These are phyloP conservation scores for Taeniopygia guttata DNA, from an alignment of 2,797 vertebrate species.

Conservation along the genomic window DNA sequence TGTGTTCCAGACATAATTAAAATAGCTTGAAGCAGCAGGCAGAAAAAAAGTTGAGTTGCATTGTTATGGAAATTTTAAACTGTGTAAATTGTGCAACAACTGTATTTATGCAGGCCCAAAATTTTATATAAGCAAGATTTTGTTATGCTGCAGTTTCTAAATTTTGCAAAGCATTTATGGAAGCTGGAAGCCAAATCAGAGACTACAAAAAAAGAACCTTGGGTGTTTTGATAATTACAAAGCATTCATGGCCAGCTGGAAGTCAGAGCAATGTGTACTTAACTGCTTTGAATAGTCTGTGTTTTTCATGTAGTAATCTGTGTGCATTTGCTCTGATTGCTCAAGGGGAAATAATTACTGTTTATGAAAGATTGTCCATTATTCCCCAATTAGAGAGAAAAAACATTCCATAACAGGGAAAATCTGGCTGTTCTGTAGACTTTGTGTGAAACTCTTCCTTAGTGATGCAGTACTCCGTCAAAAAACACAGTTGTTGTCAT, in stretches of 20 bases:
- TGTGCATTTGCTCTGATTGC: conserved; percentile 24
- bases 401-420: not conserved
- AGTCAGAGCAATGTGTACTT: conserved; percentile 15
- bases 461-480: not conserved
- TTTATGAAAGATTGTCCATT: conserved; percentile 39
- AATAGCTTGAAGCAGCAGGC: not conserved
- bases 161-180: not conserved
- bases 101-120: not conserved
- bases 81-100: not conserved
- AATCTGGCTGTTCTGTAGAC: not conserved
- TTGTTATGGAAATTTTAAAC: not conserved
- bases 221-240: conserved; percentile 11
- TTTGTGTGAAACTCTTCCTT: not conserved
- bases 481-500: not conserved
- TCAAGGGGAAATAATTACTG: conserved; percentile 35
- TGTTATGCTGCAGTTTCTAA: not conserved
- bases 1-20: not conserved
- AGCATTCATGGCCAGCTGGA: conserved; percentile 28
- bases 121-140: not conserved
- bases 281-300: conserved; percentile 2
- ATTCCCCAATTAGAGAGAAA: conserved; percentile 6
- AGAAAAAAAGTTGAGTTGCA: not conserved
- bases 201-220: not conserved
- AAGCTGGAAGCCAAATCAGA: not conserved
- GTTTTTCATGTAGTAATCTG: conserved; percentile 1